Percentiles rank a stretch among this genome's conserved stretches.
These are phyloP conservation scores for Speoplatyrhinus poulsoni DNA, from an alignment of 2,113 vertebrate genomes.

Conservation along the genomic window DNA sequence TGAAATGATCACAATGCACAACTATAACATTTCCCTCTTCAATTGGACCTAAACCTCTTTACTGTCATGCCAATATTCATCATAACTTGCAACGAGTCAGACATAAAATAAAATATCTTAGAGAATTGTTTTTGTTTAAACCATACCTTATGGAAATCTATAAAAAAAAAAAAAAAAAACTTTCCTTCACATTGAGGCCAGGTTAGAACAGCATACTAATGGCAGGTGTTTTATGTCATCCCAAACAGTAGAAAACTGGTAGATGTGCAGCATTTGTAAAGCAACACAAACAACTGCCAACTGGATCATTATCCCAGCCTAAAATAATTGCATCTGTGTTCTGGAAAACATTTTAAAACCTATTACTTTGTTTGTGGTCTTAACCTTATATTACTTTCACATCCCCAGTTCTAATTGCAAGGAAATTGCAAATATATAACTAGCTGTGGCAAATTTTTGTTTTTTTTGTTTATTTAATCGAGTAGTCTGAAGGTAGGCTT, in stretches of 20 bases:
- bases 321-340: constrained; percentile 65
- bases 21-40: no score
- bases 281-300: constrained; percentile 55
- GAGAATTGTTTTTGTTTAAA: no score
- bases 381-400: constrained; percentile 33
- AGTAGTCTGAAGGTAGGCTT: constrained; percentile 11
- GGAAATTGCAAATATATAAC: constrained; percentile 11
- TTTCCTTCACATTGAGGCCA: constrained; percentile 36
- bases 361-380: constrained; percentile 38
- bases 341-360: constrained; percentile 58
- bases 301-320: constrained; percentile 53
- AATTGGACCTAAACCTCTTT: no score
- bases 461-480: constrained; percentile 3
- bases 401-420: constrained; percentile 31
- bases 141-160: no score
- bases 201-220: constrained; percentile 19
- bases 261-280: constrained; percentile 60
- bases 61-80: no score
- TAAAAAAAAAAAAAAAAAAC: no score
- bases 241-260: constrained; percentile 57
- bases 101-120: no score
- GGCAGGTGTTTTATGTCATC: constrained; percentile 67
- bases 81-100: no score
- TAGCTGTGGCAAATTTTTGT: constrained; percentile 8
- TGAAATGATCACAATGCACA: no score